Evolutionary conservation across 2,113 vertebrate genomes (phyloP), one percentile per base, ranked within the genome.

Genomic region (Phocoena phocoena): DNA sequence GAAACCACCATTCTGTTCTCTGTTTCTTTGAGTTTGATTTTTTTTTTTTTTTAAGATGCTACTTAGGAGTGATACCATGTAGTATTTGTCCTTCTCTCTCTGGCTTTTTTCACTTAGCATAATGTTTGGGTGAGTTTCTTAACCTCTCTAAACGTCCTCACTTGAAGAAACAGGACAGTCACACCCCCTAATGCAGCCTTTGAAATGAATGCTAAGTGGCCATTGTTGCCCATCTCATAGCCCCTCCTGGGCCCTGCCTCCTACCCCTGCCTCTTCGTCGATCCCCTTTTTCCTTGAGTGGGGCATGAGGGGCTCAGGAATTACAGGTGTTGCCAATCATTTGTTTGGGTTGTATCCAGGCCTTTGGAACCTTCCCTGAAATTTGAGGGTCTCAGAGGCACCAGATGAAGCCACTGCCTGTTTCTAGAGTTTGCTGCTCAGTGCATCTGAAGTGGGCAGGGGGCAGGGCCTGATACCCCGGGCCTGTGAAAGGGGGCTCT

Each of bases 201-300:
- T 67, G 79, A 79, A 47, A 41, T 44, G 47, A 5, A n/a, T 1
- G 11, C 10, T 11, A 1, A 23, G 41, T 8, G 44, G 47, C 31
- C 2, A 0, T 23, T 1, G 3, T 5, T n/a, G 21, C 11, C 38
- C 17, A 1, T 5, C 79, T 33, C 3, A 3, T 2, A 74, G 33
- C 50, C 26, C 36, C 13, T 38, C 25, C 4, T 2, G n/a, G 47
- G 12, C 68, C 21, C 38, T 10, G 1, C 8, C 63, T 13, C 53
- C 13, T 63, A 38, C 25, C 25, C 60, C 2, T 2, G 7, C 47
- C 38, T 9, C 41, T 50, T 20, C 47, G 17, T 21, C 28, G 0
- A 1, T 3, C 55, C 44, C 4, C 21, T 28, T 20, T 77, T 8
- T 15, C 28, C 33, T 28, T 18, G 44, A 2, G 74, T 20, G 14